A percentile compares a stretch with the other conserved stretches of the same genome.
These are phyloP conservation scores for Capromys pilorides DNA, from an alignment of 2,797 vertebrate species.

Conservation along the genomic window DNA sequence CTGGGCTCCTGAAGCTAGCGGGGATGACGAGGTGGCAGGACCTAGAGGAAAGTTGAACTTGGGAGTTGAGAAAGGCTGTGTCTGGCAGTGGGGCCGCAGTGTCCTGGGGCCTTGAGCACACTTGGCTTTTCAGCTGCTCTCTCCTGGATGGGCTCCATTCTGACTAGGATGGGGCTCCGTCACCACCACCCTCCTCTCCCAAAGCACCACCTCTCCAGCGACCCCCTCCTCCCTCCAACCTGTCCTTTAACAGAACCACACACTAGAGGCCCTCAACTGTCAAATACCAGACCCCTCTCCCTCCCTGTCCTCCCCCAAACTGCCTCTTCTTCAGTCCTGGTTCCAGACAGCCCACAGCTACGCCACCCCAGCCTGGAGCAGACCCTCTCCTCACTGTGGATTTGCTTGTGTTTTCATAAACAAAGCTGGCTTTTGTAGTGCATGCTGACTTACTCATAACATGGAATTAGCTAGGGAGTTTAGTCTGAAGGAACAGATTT, in stretches of 20 bases:
- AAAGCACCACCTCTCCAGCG: not conserved
- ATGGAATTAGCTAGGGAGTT: slow-evolving; percentile 79
- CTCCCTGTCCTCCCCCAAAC: not conserved
- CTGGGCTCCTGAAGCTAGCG: slow-evolving; percentile 32
- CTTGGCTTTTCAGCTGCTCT: not conserved
- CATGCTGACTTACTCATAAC: slow-evolving; percentile 73
- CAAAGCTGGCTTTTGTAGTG: slow-evolving; percentile 50
- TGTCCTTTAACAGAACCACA: slow-evolving; percentile 47
- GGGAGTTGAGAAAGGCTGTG: slow-evolving; percentile 66
- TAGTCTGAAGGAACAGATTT: slow-evolving; percentile 83
- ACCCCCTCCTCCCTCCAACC: not conserved
- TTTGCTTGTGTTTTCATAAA: slow-evolving; percentile 73
- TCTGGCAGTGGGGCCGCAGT: slow-evolving; percentile 5
- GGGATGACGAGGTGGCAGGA: slow-evolving; percentile 43
- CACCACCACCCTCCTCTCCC: not conserved
- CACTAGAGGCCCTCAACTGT: slow-evolving; percentile 63
- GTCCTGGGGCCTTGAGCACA: not conserved
- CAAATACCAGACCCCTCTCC: slow-evolving; percentile 57
- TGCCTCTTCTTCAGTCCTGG: not conserved
- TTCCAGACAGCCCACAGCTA: slow-evolving; percentile 56
- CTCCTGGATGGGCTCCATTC: not conserved
- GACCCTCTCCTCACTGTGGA: slow-evolving; percentile 46
- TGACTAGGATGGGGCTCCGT: not conserved
- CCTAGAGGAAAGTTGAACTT: slow-evolving; percentile 76
- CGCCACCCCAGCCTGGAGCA: slow-evolving; percentile 37